phyloP scores from a whole-genome alignment of 2,888 invertebrate genomes.

The Pediacus dermestoides region DNA sequence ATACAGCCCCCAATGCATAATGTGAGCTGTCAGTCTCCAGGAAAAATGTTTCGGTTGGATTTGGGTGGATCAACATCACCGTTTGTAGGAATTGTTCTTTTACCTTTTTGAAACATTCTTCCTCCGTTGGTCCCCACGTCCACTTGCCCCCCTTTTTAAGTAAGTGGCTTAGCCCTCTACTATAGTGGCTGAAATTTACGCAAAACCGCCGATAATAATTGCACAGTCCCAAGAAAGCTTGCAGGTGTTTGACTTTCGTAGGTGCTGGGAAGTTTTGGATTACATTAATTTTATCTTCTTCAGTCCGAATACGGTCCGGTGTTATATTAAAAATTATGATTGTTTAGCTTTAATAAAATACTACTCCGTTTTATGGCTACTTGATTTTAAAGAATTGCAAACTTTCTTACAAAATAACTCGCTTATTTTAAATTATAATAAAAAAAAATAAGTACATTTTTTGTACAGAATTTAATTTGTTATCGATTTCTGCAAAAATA shows the following conservation, averaged over 20 bases:
- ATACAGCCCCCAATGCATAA: constrained; percentile 2
- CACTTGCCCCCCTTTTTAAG: constrained; percentile 4
- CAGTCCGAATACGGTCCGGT: constrained; percentile 17
- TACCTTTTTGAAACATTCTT: neutral
- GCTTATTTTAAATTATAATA: too few species aligned
- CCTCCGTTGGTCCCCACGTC: constrained; percentile 6
- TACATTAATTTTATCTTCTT: constrained; percentile 18
- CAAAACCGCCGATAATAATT: constrained; percentile 17
- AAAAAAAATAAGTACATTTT: too few species aligned
- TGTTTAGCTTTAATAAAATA: too few species aligned
- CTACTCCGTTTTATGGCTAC: too few species aligned
- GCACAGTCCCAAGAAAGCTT: constrained; percentile 12
- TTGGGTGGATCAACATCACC: constrained; percentile 5
- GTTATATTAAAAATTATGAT: too few species aligned
- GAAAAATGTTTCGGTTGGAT: neutral
- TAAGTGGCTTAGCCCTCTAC: neutral
- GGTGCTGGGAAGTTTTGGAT: constrained; percentile 14
- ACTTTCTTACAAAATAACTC: too few species aligned
- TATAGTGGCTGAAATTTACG: constrained; percentile 1
- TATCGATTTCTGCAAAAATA: too few species aligned
- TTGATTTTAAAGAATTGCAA: too few species aligned
- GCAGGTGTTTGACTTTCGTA: constrained; percentile 8
- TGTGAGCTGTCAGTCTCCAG: constrained; percentile 3
- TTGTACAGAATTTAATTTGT: too few species aligned
- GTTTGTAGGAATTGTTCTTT: constrained; percentile 2